Conservation (phyloP, 2,888 invertebrate genomes). For the Torymus auratus region DNA sequence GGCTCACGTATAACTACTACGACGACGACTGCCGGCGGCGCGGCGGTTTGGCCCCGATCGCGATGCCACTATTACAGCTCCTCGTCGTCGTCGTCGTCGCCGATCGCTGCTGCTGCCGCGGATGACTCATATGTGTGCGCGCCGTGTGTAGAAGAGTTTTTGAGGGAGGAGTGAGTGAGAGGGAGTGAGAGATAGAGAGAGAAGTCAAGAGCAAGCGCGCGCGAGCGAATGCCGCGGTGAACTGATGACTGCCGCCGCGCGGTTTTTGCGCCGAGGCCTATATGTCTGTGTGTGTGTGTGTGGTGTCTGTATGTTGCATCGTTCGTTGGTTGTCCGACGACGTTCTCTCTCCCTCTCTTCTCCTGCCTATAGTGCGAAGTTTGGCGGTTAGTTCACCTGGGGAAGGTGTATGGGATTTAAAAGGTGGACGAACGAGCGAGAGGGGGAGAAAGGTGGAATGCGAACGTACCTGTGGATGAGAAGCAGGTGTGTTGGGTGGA, state of each 20-base stretch:
- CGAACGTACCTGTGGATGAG: too few relatives aligned
- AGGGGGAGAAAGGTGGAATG: too few relatives aligned
- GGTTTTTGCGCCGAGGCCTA: neutral
- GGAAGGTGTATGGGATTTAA: too few relatives aligned
- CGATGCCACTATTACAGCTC: neutral
- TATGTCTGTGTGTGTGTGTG: too few relatives aligned
- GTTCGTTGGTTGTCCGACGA: too few relatives aligned
- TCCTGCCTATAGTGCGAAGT: too few relatives aligned
- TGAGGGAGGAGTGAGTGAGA: neutral
- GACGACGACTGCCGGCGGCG: neutral
- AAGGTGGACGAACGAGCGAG: too few relatives aligned
- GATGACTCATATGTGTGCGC: constrained; percentile 47
- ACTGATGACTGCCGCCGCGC: neutral
- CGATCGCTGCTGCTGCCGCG: neutral
- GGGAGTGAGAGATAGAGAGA: constrained; percentile 10
- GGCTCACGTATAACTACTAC: constrained; percentile 1
- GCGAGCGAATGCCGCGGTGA: neutral
- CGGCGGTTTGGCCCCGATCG: constrained; percentile 42
- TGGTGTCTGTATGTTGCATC: too few relatives aligned
- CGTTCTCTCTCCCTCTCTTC: too few relatives aligned
- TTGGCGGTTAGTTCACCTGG: too few relatives aligned
- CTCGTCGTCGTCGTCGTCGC: constrained; percentile 8
- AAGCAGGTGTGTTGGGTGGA: too few relatives aligned
- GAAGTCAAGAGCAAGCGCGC: neutral
- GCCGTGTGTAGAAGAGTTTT: neutral